A percentile compares a stretch with the other conserved stretches of the same genome.
Conservation (phyloP, 2,888 invertebrate genomes). For the Linnaemya vulpina region DNA sequence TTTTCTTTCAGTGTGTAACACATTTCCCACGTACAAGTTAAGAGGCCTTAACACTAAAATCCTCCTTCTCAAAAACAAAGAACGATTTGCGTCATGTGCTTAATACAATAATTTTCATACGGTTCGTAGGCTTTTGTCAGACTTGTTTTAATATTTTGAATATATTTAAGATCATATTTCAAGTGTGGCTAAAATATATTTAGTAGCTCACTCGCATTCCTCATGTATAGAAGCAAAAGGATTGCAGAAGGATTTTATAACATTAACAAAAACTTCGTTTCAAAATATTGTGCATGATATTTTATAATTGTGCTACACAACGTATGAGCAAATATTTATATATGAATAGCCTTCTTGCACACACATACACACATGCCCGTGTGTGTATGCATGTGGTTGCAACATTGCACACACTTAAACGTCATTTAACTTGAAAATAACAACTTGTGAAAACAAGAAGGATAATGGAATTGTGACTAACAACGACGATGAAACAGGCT, state of each 20-base stretch:
- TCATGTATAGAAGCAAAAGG: neutral
- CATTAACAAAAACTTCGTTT: conserved; percentile 16
- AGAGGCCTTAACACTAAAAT: too few relatives aligned
- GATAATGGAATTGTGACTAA: conserved; percentile 14
- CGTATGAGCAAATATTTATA: conserved; percentile 41
- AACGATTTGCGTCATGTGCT: neutral
- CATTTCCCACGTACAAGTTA: too few relatives aligned
- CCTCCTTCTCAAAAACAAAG: neutral
- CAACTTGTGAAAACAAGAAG: conserved; percentile 7
- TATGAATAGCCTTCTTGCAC: conserved; percentile 37
- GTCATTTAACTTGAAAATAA: neutral
- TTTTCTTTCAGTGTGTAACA: too few relatives aligned
- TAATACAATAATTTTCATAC: neutral
- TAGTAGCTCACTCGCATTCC: neutral
- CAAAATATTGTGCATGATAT: conserved; percentile 55
- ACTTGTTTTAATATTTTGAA: conserved; percentile 14
- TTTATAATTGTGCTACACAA: conserved; percentile 27
- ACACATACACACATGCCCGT: neutral
- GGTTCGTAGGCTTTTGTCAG: neutral
- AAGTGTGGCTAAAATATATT: conserved; percentile 22
- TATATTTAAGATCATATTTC: conserved; percentile 39
- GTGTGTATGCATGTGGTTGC: neutral
- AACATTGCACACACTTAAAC: neutral
- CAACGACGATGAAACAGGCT: conserved; percentile 34
- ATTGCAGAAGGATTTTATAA: neutral